phyloP scores from a whole-genome alignment of 2,797 vertebrate genomes.

The Alfaro cultratus region DNA sequence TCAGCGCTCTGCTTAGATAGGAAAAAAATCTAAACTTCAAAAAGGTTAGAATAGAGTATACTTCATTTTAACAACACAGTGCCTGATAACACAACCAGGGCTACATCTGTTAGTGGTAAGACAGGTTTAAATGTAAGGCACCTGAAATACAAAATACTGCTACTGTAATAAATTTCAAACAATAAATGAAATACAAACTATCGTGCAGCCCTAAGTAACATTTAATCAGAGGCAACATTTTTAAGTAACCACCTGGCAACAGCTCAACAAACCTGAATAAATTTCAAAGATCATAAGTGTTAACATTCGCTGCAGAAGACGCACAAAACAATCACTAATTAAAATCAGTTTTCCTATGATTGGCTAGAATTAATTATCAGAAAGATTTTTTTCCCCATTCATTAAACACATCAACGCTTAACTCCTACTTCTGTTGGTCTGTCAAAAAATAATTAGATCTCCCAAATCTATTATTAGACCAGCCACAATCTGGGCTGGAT shows the following conservation, averaged over 20 bases:
- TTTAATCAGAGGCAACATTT: not conserved
- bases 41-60: not conserved
- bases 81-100: not conserved
- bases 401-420: not conserved
- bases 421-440: not conserved
- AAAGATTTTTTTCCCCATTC: not conserved
- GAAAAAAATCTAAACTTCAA: not conserved
- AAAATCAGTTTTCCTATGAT: not conserved
- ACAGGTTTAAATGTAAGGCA: too few relatives aligned
- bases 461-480: not conserved
- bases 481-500: not conserved
- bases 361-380: not conserved
- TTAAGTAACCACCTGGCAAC: not conserved
- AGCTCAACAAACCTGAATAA: not conserved
- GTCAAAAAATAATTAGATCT: not conserved
- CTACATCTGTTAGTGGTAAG: not conserved
- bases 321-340: not conserved
- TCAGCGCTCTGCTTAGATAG: not conserved
- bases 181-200: not conserved
- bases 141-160: not conserved
- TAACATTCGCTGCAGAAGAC: not conserved
- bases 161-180: not conserved
- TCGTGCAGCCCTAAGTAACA: not conserved
- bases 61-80: not conserved
- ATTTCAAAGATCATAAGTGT: not conserved